Conservation (phyloP, 2,113 vertebrate species). For the Charadrius vociferus region DNA sequence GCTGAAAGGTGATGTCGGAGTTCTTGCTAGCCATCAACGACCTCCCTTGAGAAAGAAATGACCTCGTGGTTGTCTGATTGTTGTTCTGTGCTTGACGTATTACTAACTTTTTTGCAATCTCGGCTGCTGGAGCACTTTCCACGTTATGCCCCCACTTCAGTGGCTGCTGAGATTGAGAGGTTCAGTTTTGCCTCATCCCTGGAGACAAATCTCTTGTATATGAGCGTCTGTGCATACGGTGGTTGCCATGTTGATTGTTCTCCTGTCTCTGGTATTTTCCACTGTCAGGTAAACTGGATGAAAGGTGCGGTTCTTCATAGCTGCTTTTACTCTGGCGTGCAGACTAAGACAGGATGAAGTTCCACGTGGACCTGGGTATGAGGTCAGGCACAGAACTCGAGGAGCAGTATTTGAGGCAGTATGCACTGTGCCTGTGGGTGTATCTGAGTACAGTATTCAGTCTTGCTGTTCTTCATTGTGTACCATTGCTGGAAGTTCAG, state of each 20-base stretch:
- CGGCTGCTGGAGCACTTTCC: background rate
- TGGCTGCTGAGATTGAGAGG: background rate
- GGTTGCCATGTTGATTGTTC: background rate
- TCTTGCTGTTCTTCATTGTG: background rate
- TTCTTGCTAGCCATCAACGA: background rate
- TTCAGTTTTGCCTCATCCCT: background rate
- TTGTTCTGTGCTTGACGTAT: background rate
- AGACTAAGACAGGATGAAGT: accelerated
- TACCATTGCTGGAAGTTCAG: background rate
- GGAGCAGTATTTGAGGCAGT: background rate
- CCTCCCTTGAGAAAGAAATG: background rate
- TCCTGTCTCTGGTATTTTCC: background rate
- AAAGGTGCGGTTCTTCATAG: too few relatives aligned
- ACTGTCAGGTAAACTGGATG: background rate
- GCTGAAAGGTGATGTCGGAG: background rate
- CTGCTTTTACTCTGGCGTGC: accelerated
- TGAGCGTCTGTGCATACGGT: background rate
- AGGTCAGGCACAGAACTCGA: background rate
- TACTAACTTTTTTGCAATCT: background rate
- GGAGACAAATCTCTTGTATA: background rate
- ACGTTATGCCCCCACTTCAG: accelerated
- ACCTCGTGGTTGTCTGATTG: background rate
- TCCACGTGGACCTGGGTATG: background rate
- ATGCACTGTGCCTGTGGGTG: background rate
- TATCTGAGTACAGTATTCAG: accelerated